These are phyloP conservation scores for Aselliscus stoliczkanus DNA, from an alignment of 2,797 vertebrate genomes.

Conservation along the genomic window DNA sequence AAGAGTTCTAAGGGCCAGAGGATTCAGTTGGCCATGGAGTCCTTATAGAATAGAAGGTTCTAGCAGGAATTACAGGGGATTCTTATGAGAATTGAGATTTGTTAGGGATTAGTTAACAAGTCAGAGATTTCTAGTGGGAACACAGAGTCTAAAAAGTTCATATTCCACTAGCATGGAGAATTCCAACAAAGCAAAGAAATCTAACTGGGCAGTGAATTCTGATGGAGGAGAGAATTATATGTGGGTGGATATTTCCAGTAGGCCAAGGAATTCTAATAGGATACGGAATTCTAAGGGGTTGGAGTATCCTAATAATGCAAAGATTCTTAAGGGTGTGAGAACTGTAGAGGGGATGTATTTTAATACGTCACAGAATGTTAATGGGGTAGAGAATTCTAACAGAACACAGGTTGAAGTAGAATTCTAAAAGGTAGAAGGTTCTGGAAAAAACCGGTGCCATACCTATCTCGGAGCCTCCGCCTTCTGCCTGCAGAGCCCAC, in stretches of 20 bases:
- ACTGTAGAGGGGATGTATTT: neutral
- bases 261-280: neutral
- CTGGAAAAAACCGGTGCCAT: constrained; percentile 19
- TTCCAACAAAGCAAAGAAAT: neutral
- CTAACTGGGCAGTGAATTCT: neutral
- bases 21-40: neutral
- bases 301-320: neutral
- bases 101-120: neutral
- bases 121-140: neutral
- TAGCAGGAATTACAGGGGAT: neutral
- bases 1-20: neutral
- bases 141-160: neutral
- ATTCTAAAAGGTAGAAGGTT: neutral
- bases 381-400: neutral
- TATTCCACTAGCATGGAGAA: neutral
- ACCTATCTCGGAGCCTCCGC: constrained; percentile 92
- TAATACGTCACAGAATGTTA: neutral
- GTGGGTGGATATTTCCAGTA: neutral
- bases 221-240: neutral
- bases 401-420: neutral
- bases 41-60: neutral
- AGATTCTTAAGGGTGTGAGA: neutral
- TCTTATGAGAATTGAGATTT: neutral
- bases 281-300: neutral
- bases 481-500: constrained; percentile 90